A percentile compares a stretch with the other conserved stretches of the same genome.
Conservation (phyloP, 2,113 vertebrate genomes). For the Oryzias javanicus region DNA sequence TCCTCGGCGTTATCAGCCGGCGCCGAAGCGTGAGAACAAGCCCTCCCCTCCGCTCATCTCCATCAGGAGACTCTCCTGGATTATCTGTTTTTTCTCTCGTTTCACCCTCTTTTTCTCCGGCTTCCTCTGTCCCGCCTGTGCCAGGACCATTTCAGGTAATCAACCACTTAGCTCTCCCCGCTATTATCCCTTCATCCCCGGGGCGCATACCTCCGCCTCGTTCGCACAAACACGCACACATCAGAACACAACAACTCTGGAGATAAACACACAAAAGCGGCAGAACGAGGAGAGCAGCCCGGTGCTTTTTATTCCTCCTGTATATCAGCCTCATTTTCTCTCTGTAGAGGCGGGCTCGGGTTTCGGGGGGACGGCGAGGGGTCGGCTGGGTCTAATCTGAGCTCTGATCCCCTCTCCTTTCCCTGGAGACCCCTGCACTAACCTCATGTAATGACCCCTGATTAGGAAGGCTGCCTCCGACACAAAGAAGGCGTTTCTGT, state of each 20-base stretch:
- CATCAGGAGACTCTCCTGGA: slow-evolving; percentile 3
- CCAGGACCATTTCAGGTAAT: slow-evolving; percentile 69
- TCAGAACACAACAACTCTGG: background rate
- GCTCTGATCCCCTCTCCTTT: slow-evolving; percentile 75
- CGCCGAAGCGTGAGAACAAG: slow-evolving; percentile 56
- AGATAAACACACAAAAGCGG: slow-evolving; percentile 7
- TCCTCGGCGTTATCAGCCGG: slow-evolving; percentile 35
- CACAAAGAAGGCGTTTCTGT: slow-evolving; percentile 77
- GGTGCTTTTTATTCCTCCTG: slow-evolving; percentile 39
- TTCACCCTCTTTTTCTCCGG: slow-evolving; percentile 8
- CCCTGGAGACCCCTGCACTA: slow-evolving; percentile 73
- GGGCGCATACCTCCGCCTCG: slow-evolving; percentile 46
- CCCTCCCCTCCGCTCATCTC: slow-evolving; percentile 17
- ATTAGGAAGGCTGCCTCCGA: slow-evolving; percentile 76
- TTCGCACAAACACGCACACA: slow-evolving; percentile 16
- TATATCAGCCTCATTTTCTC: slow-evolving; percentile 47
- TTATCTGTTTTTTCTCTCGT: background rate
- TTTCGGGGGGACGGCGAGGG: slow-evolving; percentile 73
- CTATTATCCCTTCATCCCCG: slow-evolving; percentile 52
- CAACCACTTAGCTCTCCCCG: slow-evolving; percentile 62
- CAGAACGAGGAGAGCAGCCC: background rate
- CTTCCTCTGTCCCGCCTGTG: slow-evolving; percentile 36
- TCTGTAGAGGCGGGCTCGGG: slow-evolving; percentile 40
- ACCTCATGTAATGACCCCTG: slow-evolving; percentile 80
- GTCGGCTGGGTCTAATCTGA: slow-evolving; percentile 77